Evolutionary conservation across 2,113 vertebrate species (phyloP), one percentile per base, ranked within the genome.

Genomic region (Notothenia rossii): DNA sequence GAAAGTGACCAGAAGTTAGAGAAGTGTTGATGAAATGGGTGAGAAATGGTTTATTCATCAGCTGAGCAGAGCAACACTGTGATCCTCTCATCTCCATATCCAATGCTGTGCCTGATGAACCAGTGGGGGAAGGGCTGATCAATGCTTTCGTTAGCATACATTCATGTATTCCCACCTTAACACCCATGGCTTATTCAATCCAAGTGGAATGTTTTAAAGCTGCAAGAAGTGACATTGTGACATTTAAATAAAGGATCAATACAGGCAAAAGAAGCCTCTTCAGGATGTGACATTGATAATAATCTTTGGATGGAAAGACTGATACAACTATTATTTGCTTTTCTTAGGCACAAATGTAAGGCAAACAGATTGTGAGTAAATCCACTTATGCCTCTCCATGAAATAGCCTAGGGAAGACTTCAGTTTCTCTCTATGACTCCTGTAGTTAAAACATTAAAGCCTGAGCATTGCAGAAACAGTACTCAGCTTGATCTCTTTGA

Each of bases 31-130:
- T n/a, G n/a, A n/a, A n/a, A n/a, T n/a, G n/a, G n/a, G n/a, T n/a
- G n/a, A n/a, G n/a, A n/a, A n/a, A 77, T 79, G 72, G 56, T 66
- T 80, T 70, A 88, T 88, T 85, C 72, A 88, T 83, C 46, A 53
- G 43, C 10, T 43, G 58, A 40, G 63, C 46, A 33, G 43, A 66
- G 75, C 45, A 69, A 33, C 50, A 50, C 51, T 87, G 75, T 77
- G 55, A 86, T 83, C 65, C 77, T 53, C 62, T 60, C 82, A 85
- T 84, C 64, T 75, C 72, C 70, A 75, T 66, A 67, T 70, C 50
- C 61, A 66, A 54, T 18, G n/a, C 67, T 12, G 29, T 36, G 50
- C 12, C 14, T 36, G 54, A 40, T 53, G 33, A 63, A 75, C 29
- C 45, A 20, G 36, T 77, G 49, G 8, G 63, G 70, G 79, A 54